phyloP scores from a whole-genome alignment of 35 echinoderm and acorn worm genomes.

The Diadema setosum region DNA sequence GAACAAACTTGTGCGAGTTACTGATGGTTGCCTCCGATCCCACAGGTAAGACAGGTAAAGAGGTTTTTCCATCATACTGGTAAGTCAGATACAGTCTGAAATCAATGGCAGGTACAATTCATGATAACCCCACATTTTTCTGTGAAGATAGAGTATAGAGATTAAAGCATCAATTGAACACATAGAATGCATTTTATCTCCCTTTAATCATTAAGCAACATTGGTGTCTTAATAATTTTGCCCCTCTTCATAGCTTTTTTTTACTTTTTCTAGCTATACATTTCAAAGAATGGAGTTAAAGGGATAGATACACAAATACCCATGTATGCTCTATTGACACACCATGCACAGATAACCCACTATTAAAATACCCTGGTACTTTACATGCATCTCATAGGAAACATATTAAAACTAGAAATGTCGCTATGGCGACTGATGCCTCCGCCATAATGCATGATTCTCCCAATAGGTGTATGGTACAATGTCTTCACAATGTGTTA shows the following conservation, averaged over 20 bases:
- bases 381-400: too few relatives aligned
- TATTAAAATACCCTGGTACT: too few relatives aligned
- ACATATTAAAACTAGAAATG: too few relatives aligned
- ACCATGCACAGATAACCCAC: too few relatives aligned
- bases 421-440: too few relatives aligned
- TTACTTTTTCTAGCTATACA: not conserved
- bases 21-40: not conserved
- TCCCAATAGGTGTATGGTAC: too few relatives aligned
- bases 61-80: conserved; percentile 15
- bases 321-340: too few relatives aligned
- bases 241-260: not conserved
- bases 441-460: too few relatives aligned
- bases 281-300: not conserved
- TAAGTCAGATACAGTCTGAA: conserved; percentile 2
- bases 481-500: too few relatives aligned
- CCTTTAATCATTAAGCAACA: not conserved
- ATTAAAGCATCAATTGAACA: not conserved
- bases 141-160: too few relatives aligned
- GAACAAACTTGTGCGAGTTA: not conserved
- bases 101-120: not conserved
- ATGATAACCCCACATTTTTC: not conserved
- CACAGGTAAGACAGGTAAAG: not conserved
- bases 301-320: too few relatives aligned
- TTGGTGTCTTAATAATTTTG: not conserved
- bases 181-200: not conserved